Evolutionary conservation across 2,113 vertebrate species (phyloP).

Genomic region (Calyptomena viridis): DNA sequence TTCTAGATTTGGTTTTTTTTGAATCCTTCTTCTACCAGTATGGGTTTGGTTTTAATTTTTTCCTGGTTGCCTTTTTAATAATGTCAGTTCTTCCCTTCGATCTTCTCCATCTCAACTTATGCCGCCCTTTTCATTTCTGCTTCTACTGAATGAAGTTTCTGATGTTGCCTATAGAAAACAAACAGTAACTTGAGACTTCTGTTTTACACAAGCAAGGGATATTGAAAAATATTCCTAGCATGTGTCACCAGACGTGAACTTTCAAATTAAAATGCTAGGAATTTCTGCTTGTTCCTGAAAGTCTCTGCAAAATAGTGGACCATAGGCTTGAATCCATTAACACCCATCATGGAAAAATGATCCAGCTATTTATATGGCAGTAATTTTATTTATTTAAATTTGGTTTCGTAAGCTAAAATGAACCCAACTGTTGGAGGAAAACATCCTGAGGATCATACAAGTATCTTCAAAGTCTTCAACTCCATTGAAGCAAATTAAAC

Average conservation of each 20-base stretch:
- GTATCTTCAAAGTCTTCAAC: background rate
- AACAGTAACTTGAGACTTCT: background rate
- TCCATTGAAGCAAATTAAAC: background rate
- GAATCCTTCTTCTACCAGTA: background rate
- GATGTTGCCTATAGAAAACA: background rate
- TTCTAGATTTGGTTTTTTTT: background rate
- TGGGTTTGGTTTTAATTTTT: background rate
- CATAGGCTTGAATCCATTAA: background rate
- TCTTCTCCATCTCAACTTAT: background rate
- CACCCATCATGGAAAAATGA: background rate
- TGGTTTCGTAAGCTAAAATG: conserved; percentile 5
- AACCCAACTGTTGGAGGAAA: background rate
- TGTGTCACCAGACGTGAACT: background rate
- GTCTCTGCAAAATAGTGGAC: background rate
- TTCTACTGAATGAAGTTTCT: background rate
- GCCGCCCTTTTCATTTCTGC: background rate
- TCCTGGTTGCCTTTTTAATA: background rate
- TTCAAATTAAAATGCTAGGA: background rate
- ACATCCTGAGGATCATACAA: background rate
- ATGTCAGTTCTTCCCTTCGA: background rate
- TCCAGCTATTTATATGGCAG: background rate
- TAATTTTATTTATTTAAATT: background rate
- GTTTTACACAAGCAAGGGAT: background rate
- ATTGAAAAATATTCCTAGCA: background rate
- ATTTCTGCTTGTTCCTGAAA: background rate